Percentiles rank a stretch among this genome's conserved stretches.
Evolutionary conservation across 2,113 vertebrate species (phyloP).

Genomic region (Hemicordylus capensis): DNA sequence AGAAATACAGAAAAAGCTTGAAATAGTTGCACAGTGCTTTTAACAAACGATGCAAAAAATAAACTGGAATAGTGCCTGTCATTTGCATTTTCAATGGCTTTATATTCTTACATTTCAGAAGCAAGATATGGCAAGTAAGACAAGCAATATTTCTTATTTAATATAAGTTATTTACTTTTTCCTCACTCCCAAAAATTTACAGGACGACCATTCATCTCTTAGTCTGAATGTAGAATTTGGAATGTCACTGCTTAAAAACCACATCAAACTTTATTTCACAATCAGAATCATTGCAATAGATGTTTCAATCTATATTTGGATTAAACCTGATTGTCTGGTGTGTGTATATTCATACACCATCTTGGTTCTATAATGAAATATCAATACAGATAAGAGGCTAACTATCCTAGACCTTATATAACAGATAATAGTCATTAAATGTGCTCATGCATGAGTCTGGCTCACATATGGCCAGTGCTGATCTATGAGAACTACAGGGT

Average conservation of each 20-base stretch:
- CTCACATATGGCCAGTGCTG: too few relatives aligned
- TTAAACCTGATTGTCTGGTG: too few relatives aligned
- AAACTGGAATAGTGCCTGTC: not conserved
- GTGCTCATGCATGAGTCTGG: too few relatives aligned
- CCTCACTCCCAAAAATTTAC: not conserved
- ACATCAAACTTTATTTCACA: not conserved
- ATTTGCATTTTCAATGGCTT: not conserved
- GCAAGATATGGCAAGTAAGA: not conserved
- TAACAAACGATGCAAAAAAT: not conserved
- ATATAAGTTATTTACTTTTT: not conserved
- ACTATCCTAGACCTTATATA: not conserved
- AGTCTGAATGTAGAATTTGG: not conserved
- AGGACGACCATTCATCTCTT: not conserved
- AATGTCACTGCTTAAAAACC: not conserved
- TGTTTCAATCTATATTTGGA: too few relatives aligned
- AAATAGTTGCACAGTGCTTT: conserved; percentile 31
- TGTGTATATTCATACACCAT: too few relatives aligned
- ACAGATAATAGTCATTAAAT: not conserved
- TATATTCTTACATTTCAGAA: not conserved
- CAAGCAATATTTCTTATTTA: not conserved
- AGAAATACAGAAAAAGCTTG: conserved; percentile 35
- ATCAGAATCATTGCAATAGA: not conserved
- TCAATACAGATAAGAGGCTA: not conserved
- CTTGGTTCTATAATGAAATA: too few relatives aligned
- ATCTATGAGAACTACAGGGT: too few relatives aligned